Evolutionary conservation across 2,113 vertebrate species (phyloP), one percentile per base, ranked within the genome.

Genomic region (Cromileptes altivelis): DNA sequence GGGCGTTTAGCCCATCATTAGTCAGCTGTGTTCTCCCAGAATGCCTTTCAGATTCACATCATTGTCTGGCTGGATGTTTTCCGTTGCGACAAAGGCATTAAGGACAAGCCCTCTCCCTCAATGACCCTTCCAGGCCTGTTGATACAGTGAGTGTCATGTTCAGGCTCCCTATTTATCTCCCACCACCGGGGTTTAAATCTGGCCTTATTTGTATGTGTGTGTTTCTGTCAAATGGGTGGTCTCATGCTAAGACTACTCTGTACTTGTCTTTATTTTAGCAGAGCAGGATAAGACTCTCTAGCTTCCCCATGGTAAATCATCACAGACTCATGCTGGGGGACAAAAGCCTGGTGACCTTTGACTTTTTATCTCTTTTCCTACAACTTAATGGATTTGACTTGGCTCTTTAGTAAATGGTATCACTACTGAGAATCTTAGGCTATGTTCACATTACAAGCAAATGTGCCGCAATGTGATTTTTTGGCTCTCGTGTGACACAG

Each of bases 151-250:
- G 70, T 65, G 75, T 85, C 64, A 63, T 73, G 61, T 79, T 89
- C 58, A 68, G 55, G 19, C 64, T 53, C 78, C 45, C 30, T 67
- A 86, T 82, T 79, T 73, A 75, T 91, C 89, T 77, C 65, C 79
- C 77, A 79, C 47, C 80, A 82, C 78, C 63, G 62, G 37, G 75
- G 52, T 64, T 84, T 87, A 63, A 92, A 89, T 75, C 70, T 69
- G 61, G 49, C 19, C 53, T 76, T 40, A 33, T 87, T 62, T 88
- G 30, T 67, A 19, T 73, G 30, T 70, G 58, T 70, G 40, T 70
- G 45, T 81, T 53, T 79, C 11, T 73, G 40, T 82, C 61, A 21
- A 53, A 77, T 86, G 82, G 78, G 86, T 90, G 88, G 80, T 82
- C 78, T 65, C 68, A 70, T 27, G 25, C 74, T 49, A 30, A 71